Evolutionary conservation across 2,797 vertebrate species (phyloP).

Genomic region (Macropus fuliginosus): DNA sequence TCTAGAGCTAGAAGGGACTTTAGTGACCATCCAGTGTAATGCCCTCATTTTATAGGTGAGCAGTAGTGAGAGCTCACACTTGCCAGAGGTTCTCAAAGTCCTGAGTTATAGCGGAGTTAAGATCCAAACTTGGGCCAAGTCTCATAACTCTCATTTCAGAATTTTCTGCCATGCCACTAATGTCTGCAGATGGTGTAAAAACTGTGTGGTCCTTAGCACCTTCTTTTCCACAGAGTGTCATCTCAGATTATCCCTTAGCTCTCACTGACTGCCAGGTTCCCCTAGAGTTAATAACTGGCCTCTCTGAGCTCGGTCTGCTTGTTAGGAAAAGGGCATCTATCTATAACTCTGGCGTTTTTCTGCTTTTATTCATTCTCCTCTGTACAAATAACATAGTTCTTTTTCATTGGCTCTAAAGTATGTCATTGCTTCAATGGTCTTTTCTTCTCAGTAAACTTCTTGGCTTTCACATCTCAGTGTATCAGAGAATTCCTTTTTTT

Average conservation of each 20-base stretch:
- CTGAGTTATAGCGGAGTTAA: background rate
- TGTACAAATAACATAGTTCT: slow-evolving; percentile 5
- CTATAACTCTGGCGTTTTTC: background rate
- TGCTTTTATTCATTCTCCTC: background rate
- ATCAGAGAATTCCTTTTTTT: slow-evolving; percentile 14
- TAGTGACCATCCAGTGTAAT: background rate
- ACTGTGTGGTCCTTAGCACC: background rate
- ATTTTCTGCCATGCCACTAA: background rate
- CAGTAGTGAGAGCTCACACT: background rate
- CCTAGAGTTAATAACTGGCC: slow-evolving; percentile 15
- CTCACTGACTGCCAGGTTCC: slow-evolving; percentile 36
- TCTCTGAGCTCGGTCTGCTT: slow-evolving; percentile 6
- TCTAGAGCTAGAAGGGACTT: background rate
- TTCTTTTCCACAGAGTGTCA: background rate
- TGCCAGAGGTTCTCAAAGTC: background rate
- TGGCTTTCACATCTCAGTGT: background rate
- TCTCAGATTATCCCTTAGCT: slow-evolving; percentile 2
- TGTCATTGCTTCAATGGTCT: slow-evolving; percentile 20
- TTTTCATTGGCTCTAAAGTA: slow-evolving; percentile 8
- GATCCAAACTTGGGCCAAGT: background rate
- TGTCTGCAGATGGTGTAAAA: background rate
- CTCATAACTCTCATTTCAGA: background rate
- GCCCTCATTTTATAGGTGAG: background rate
- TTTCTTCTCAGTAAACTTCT: slow-evolving; percentile 29
- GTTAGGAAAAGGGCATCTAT: background rate